Conservation (phyloP, 1,140 invertebrate genomes). For the Bathynomus jamesi region DNA sequence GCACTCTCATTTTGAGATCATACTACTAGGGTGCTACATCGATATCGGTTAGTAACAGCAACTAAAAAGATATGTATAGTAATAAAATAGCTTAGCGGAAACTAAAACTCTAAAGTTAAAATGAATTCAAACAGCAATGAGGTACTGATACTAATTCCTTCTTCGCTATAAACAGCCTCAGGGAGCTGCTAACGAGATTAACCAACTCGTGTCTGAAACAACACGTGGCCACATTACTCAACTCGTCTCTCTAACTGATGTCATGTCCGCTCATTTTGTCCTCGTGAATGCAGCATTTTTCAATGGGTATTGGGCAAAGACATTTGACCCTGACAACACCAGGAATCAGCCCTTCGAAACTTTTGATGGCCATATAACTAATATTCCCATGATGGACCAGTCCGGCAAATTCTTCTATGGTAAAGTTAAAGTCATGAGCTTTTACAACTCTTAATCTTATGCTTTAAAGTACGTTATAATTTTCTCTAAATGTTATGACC, state of each 20-base stretch:
- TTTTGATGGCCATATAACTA: neutral
- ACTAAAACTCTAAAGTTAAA: neutral
- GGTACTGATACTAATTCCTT: neutral
- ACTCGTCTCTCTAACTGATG: neutral
- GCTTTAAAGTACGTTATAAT: no score
- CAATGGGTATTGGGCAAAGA: neutral
- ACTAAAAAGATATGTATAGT: neutral
- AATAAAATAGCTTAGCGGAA: neutral
- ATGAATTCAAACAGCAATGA: no score
- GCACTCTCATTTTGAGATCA: no score
- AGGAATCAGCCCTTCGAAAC: neutral
- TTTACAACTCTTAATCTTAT: no score
- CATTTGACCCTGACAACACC: conserved; percentile 2
- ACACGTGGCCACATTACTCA: conserved; percentile 4
- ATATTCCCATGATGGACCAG: neutral
- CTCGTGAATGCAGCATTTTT: conserved; percentile 5
- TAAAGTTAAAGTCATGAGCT: no score
- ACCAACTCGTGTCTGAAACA: neutral
- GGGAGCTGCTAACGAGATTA: conserved; percentile 3
- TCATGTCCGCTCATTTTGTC: neutral
- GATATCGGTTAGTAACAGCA: no score
- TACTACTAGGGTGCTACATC: no score
- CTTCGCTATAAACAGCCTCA: neutral
- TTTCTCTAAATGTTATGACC: no score
- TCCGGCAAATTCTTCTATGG: neutral